Conservation (phyloP, 2,797 vertebrate species). For the Podarcis lilfordi region DNA sequence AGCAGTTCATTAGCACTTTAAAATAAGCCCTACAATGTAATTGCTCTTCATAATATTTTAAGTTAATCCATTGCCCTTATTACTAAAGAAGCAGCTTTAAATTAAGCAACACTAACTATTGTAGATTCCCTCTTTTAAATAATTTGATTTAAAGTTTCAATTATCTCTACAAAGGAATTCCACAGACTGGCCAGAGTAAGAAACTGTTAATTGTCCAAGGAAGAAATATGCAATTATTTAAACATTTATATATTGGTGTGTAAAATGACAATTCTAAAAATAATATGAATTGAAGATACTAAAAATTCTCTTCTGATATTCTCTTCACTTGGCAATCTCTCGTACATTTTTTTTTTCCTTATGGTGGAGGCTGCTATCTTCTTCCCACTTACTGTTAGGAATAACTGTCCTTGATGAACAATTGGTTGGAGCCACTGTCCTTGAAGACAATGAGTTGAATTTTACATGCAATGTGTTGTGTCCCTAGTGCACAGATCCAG, state of each 20-base stretch:
- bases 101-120: slow-evolving; percentile 23
- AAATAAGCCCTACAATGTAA: slow-evolving; percentile 13
- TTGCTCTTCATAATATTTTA: neutral
- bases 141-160: slow-evolving; percentile 49
- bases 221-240: slow-evolving; percentile 26
- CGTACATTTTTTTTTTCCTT: neutral
- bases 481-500: neutral
- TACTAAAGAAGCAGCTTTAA: slow-evolving; percentile 39
- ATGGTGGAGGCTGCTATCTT: neutral
- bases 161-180: slow-evolving; percentile 11
- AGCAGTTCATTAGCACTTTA: slow-evolving; percentile 9
- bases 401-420: neutral
- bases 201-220: slow-evolving; percentile 46
- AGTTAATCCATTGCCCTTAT: slow-evolving; percentile 33
- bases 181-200: neutral
- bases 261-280: slow-evolving; percentile 16
- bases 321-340: neutral
- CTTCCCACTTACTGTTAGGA: neutral
- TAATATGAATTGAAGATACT: slow-evolving; percentile 24
- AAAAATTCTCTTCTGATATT: slow-evolving; percentile 27
- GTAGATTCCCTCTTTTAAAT: neutral
- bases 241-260: slow-evolving; percentile 23
- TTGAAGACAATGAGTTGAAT: neutral
- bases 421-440: neutral
- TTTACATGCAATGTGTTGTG: neutral